Evolutionary conservation across 1,140 invertebrate genomes (phyloP), one percentile per base, ranked within the genome.

Genomic region (Drosophila orena): DNA sequence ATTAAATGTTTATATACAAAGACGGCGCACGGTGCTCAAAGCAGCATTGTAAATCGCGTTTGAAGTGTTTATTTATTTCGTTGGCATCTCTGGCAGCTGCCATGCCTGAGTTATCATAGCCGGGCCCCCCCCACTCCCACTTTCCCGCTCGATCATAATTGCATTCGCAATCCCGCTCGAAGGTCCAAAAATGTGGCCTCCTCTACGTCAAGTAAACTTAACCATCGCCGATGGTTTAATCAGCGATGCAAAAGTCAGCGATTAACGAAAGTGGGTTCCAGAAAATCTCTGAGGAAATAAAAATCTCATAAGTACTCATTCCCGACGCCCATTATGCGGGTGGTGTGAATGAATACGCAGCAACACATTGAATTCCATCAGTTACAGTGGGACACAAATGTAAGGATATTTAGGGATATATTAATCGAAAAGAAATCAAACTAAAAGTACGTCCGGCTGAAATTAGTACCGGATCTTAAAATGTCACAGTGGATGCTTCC

Each of bases 1-100:
- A 89, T 84, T 83, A 30, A 77, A 76, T 86, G 83, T 83, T 89
- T 71, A 69, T 89, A 88, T 50, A 69, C 60, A 81, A 52, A 61
- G 44, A 68, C 47, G 66, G 46, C 17, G 72, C 53, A 68, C 20
- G 53, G 7, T 30, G 59, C 20, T 52, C 46, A 37, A 52, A 68
- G 64, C 37, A 69, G 65, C 53, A 24, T 62, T 83, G 70, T 83
- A 83, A 83, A 57, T 84, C 64, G 80, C 50, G 56, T 69, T 62
- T 72, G 49, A 79, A 84, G 56, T 85, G 44, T 79, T 76, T 77
- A 80, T 83, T 81, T 74, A 65, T 71, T 80, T 58, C 38, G 62
- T 55, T 75, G 59, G 70, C 72, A 75, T 65, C 44, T 37, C 37
- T 59, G 35, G 52, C 58, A 58, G 58, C 57, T 64, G 52, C 54